Evolutionary conservation across 2,113 vertebrate genomes (phyloP).

Genomic region (Daubentonia madagascariensis): DNA sequence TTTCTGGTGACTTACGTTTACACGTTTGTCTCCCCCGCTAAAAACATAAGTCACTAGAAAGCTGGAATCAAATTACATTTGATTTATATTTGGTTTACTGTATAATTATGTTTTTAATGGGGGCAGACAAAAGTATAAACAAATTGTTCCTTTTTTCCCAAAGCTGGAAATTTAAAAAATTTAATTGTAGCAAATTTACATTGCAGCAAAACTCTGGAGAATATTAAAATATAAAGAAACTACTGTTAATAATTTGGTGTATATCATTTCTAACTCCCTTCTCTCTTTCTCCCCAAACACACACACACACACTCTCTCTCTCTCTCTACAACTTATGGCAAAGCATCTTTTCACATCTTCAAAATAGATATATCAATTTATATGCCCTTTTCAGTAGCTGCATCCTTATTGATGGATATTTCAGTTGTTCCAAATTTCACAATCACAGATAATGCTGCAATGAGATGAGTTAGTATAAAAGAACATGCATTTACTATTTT

Average conservation of each 20-base stretch:
- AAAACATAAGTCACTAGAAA: neutral
- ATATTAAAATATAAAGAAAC: neutral
- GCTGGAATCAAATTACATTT: neutral
- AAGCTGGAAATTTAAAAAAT: neutral
- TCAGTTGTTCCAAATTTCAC: neutral
- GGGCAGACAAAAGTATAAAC: neutral
- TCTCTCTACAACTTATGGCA: neutral
- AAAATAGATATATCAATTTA: neutral
- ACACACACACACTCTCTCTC: rapidly evolving
- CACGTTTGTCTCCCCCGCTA: neutral
- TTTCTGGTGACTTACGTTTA: neutral
- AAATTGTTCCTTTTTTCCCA: neutral
- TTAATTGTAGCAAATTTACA: neutral
- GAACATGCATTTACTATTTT: neutral
- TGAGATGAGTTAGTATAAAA: neutral
- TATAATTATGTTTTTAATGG: neutral
- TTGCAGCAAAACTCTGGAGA: neutral
- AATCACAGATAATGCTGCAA: neutral
- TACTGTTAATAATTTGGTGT: neutral
- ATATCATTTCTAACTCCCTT: neutral
- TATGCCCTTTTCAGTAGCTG: neutral
- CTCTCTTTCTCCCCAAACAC: too few species aligned
- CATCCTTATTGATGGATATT: neutral
- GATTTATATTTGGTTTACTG: neutral
- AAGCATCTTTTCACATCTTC: neutral